phyloP scores from a whole-genome alignment of 2,797 vertebrate species.

The Zenarchopterus dispar region DNA sequence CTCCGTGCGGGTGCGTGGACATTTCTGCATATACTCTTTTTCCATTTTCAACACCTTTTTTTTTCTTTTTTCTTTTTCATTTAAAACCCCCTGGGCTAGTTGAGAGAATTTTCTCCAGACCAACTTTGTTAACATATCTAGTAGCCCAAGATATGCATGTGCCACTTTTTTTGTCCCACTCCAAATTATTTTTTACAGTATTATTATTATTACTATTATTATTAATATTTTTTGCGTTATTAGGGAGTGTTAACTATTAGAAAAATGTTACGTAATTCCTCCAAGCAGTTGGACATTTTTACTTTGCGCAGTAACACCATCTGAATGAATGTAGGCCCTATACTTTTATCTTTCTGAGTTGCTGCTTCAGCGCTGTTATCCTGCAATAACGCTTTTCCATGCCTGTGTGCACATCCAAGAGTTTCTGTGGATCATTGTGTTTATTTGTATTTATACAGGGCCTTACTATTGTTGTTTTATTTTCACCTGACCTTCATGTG shows the following conservation, averaged over 20 bases:
- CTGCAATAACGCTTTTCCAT: slow-evolving; percentile 19
- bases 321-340: slow-evolving; percentile 72
- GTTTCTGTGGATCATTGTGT: slow-evolving; percentile 31
- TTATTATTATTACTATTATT: slow-evolving; percentile 48
- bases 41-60: slow-evolving; percentile 11
- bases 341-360: no score
- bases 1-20: slow-evolving; percentile 13
- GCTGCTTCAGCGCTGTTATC: slow-evolving; percentile 24
- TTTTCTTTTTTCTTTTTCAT: slow-evolving; percentile 1
- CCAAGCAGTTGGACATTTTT: slow-evolving; percentile 45
- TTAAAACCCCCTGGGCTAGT: not conserved
- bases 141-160: slow-evolving; percentile 67
- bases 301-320: slow-evolving; percentile 56
- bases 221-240: slow-evolving; percentile 16
- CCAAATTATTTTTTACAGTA: slow-evolving; percentile 43
- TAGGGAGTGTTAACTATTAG: no score
- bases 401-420: not conserved
- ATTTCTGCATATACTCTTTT: slow-evolving; percentile 10
- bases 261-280: slow-evolving; percentile 10
- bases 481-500: slow-evolving; percentile 60
- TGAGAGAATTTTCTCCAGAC: slow-evolving; percentile 17
- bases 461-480: slow-evolving; percentile 54
- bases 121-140: slow-evolving; percentile 40
- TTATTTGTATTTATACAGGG: slow-evolving; percentile 55
- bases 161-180: slow-evolving; percentile 67